Percentiles rank a stretch among this genome's conserved stretches.
Conservation (phyloP, 2,888 invertebrate genomes). For the Pristionchus mayeri region DNA sequence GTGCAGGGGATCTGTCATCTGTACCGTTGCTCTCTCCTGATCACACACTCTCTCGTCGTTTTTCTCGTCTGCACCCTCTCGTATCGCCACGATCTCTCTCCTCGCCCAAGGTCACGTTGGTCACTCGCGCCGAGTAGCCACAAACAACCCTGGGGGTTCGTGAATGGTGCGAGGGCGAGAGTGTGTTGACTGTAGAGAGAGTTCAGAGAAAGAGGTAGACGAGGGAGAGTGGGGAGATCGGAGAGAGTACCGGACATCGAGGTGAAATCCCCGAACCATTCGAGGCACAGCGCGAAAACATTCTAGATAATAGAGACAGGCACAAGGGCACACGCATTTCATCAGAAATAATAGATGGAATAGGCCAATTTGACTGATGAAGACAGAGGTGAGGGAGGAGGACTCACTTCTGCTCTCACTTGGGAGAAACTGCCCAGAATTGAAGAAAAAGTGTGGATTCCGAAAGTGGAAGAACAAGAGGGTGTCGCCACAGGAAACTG, state of each 20-base stretch:
- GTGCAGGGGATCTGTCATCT: not conserved
- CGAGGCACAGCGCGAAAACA: conserved; percentile 1
- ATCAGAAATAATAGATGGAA: not conserved
- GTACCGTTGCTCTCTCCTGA: not conserved
- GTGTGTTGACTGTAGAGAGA: not conserved
- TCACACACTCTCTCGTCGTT: not conserved
- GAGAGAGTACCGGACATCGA: no score
- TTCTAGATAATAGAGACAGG: conserved; percentile 11
- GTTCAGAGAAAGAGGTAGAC: not conserved
- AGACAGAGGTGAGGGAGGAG: not conserved
- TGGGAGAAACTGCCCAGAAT: not conserved
- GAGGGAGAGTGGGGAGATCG: not conserved
- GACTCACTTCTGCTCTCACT: not conserved
- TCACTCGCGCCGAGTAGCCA: not conserved
- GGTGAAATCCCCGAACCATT: not conserved
- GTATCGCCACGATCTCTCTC: not conserved
- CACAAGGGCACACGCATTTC: not conserved
- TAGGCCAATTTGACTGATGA: not conserved
- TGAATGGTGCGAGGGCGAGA: not conserved
- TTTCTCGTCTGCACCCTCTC: conserved; percentile 7
- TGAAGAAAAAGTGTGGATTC: not conserved
- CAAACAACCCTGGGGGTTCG: conserved; percentile 37
- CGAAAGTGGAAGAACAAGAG: no score
- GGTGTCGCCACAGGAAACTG: no score
- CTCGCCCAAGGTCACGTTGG: not conserved